Evolutionary conservation across 1,140 invertebrate species (phyloP).

Genomic region (Trachelipus rathkii): DNA sequence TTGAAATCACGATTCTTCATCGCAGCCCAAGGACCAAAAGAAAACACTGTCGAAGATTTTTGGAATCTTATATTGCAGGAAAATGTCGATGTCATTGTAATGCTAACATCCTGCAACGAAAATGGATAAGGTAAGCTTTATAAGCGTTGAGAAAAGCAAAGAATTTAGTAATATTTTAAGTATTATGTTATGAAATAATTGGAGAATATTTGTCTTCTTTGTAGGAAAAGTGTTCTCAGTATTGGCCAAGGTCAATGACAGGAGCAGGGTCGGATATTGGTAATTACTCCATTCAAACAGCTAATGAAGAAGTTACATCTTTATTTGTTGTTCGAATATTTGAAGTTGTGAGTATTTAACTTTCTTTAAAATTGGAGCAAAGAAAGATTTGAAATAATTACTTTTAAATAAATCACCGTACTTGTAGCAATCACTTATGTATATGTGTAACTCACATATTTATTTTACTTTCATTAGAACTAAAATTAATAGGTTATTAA

Average conservation of each 20-base stretch:
- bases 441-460: too few species aligned
- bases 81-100: conserved; percentile 53
- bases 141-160: too few species aligned
- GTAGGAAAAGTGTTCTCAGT: background rate
- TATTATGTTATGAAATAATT: too few species aligned
- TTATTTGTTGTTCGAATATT: background rate
- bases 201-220: background rate
- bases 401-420: too few species aligned
- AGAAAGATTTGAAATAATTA: too few species aligned
- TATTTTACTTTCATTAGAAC: too few species aligned
- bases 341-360: background rate
- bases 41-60: conserved; percentile 56
- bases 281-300: background rate
- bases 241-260: background rate
- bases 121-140: conserved; percentile 29
- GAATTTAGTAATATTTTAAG: too few species aligned
- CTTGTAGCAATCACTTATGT: too few species aligned
- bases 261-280: background rate
- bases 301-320: background rate
- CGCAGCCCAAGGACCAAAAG: conserved; percentile 53
- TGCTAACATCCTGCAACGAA: conserved; percentile 48
- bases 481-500: too few species aligned
- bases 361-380: background rate
- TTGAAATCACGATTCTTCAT: conserved; percentile 35
- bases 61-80: conserved; percentile 58